phyloP scores from a whole-genome alignment of 1,140 invertebrate species.

The Bombus soroeensis region DNA sequence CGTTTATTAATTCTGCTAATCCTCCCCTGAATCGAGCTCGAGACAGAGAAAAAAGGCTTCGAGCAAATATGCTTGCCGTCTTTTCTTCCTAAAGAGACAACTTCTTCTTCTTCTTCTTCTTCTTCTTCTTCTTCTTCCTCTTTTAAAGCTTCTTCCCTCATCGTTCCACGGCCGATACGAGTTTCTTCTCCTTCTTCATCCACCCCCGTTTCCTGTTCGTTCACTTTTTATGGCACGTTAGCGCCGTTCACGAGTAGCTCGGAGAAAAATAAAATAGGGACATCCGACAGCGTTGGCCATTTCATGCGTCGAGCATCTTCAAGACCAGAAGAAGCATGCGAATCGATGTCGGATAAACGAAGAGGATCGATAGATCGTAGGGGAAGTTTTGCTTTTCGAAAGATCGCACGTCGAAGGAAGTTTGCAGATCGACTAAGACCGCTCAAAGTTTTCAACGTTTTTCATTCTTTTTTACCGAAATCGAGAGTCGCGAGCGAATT shows the following conservation, averaged over 20 bases:
- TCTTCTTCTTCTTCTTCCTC: conserved; percentile 9
- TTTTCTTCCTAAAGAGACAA: conserved; percentile 36
- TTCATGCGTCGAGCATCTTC: not conserved
- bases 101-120: conserved; percentile 56
- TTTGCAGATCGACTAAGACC: no score
- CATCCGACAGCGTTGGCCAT: conserved; percentile 15
- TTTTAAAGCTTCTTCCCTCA: not conserved
- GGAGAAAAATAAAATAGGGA: conserved; percentile 43
- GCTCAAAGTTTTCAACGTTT: no score
- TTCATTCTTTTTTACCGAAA: no score
- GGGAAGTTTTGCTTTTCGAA: no score
- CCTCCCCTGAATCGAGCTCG: conserved; percentile 57
- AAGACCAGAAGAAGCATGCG: not conserved
- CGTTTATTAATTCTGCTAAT: conserved; percentile 80
- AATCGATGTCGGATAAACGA: no score
- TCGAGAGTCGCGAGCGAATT: no score
- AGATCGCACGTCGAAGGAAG: no score
- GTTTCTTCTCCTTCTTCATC: not conserved
- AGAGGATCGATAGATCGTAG: no score
- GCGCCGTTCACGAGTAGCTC: conserved; percentile 35
- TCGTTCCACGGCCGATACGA: not conserved
- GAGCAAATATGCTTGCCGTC: conserved; percentile 34
- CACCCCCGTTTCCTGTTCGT: conserved; percentile 18
- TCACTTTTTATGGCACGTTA: conserved; percentile 53
- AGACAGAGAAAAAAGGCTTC: not conserved